Evolutionary conservation across 1,140 invertebrate genomes (phyloP).

Genomic region (Drosophila athabasca): DNA sequence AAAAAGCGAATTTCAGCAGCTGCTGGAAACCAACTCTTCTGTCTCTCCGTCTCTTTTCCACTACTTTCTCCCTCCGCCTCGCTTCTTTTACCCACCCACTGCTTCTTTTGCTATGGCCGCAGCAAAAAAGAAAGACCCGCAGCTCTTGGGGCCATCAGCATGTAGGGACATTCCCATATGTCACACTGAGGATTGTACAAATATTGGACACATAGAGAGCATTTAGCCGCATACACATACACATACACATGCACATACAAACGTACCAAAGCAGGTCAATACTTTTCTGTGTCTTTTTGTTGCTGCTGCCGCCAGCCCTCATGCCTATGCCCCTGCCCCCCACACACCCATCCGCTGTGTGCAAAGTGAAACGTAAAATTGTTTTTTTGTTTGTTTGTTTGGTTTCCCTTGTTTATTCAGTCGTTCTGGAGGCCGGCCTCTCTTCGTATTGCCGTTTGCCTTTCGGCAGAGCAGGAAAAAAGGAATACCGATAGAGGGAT

Average conservation of each 20-base stretch:
- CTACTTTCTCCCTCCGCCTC: not conserved
- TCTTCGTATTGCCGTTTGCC: too few relatives aligned
- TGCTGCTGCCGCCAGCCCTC: not conserved
- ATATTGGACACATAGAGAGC: conserved; percentile 45
- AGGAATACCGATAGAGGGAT: not conserved
- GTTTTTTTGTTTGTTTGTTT: conserved; percentile 72
- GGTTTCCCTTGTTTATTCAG: conserved; percentile 71
- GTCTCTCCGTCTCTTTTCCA: not conserved
- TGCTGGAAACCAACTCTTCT: too few relatives aligned
- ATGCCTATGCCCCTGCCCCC: too few relatives aligned
- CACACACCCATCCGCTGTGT: not conserved
- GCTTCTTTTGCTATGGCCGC: conserved; percentile 30
- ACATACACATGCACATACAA: not conserved
- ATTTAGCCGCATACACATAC: conserved; percentile 35
- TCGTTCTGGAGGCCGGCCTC: conserved; percentile 44
- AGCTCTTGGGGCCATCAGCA: conserved; percentile 38
- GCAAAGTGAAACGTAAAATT: conserved; percentile 68
- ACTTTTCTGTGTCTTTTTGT: conserved; percentile 51
- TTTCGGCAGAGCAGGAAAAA: conserved; percentile 11
- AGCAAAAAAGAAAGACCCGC: conserved; percentile 40
- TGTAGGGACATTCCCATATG: conserved; percentile 37
- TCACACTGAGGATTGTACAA: conserved; percentile 63
- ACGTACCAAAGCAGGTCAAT: conserved; percentile 62
- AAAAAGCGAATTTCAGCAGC: too few relatives aligned
- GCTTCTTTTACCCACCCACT: conserved; percentile 3